Base-by-base conservation (phyloP, 2,888 invertebrate species). In the Camponotus fellah region DNA sequence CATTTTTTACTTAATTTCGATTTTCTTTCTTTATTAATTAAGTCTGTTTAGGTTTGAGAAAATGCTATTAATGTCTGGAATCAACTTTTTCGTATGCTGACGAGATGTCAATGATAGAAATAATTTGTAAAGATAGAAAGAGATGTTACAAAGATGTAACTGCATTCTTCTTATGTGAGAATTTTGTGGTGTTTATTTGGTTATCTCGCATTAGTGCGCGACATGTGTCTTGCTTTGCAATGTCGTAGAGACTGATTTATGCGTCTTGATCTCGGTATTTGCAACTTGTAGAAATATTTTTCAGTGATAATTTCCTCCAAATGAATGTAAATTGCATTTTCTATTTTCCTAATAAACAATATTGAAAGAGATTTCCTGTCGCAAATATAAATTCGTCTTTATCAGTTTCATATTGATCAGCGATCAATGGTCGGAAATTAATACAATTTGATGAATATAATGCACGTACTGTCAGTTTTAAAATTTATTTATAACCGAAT, bases 241-340 rank as follows among this genome's bases (percentile, higher is more conserved):
- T 62, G 79, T 80, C 79, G 37, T 60, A 37, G 74, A 62, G 79
- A 80, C 79, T 80, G 79, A 80, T 80, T 80, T 80, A 80, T 46
- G 74, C 60, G 60, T n/a, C 74, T 80, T 80, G 72, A 53, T 60
- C 80, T 68, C 79, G 9, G 58, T 43, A 14, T 62, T 53, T 69
- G 66, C 69, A 56, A 40, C 65, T n/a, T 40, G n/a, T 53, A 65
- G 65, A 81, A 83, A 81, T 83, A 65, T 69, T 76, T 72, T 26
- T 53, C n/a, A 65, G 40, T 76, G 64, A 58, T 83, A 85, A 85
- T 83, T 85, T 83, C 65, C 68, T 46, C 26, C 69, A 32, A 58
- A 58, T 49, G 32, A 49, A 76, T 64, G 64, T 49, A 46, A 46
- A 49, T 62, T n/a, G 76, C 60, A 46, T 58, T 76, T 69, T 83